Percentiles rank a stretch among this genome's conserved stretches.
Evolutionary conservation across 2,888 invertebrate species (phyloP).

Genomic region (Plutella xylostella): DNA sequence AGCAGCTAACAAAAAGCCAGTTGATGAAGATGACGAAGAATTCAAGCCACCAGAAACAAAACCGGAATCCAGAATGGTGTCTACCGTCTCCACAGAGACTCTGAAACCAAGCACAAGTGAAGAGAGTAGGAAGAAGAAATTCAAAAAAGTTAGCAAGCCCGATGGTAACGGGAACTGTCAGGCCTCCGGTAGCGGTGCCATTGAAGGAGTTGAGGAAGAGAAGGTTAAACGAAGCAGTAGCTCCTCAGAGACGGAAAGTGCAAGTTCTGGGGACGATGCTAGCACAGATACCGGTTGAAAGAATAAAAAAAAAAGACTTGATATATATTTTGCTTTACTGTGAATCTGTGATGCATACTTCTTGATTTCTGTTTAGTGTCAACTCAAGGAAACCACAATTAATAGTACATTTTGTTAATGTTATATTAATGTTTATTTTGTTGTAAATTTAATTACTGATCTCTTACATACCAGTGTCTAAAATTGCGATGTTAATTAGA

Average conservation of each 20-base stretch:
- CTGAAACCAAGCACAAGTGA: slow-evolving; percentile 49
- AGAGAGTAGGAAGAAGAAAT: slow-evolving; percentile 33
- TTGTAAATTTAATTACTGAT: too few species aligned
- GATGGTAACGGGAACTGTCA: slow-evolving; percentile 21
- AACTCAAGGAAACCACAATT: too few species aligned
- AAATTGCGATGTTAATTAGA: not conserved
- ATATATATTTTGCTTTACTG: too few species aligned
- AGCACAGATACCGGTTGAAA: slow-evolving; percentile 71
- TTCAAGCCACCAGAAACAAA: slow-evolving; percentile 33
- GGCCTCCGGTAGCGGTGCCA: slow-evolving; percentile 38
- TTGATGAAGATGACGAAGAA: slow-evolving; percentile 47
- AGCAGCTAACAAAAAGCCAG: slow-evolving; percentile 48
- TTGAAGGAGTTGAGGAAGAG: slow-evolving; percentile 23
- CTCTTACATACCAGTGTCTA: not conserved
- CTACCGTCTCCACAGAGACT: slow-evolving; percentile 58
- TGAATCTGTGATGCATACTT: not conserved
- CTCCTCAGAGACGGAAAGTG: slow-evolving; percentile 73
- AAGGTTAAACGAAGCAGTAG: slow-evolving; percentile 45
- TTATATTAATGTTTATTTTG: too few species aligned
- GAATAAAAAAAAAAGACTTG: not conserved
- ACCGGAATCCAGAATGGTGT: slow-evolving; percentile 53
- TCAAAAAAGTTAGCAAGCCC: slow-evolving; percentile 17
- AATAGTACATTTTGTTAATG: too few species aligned
- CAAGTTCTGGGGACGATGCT: slow-evolving; percentile 74
- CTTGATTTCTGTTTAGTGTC: not conserved